A percentile compares a stretch with the other conserved stretches of the same genome.
phyloP scores from a whole-genome alignment of 35 echinoderm and acorn worm species.

The Holothuria glaberrima region DNA sequence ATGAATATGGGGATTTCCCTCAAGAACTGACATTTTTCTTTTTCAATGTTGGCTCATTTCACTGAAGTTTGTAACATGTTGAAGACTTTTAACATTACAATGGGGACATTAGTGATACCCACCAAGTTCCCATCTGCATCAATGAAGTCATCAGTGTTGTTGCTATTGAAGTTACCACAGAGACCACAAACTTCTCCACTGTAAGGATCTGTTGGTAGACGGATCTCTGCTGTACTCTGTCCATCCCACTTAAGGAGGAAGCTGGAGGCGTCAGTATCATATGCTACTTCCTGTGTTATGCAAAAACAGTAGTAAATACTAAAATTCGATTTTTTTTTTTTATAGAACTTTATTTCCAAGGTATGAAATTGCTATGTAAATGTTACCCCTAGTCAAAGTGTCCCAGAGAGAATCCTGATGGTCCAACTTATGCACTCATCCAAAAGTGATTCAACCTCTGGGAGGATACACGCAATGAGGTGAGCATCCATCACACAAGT shows the following conservation, averaged over 20 bases:
- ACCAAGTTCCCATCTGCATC: constrained; percentile 8
- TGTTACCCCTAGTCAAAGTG: too few species aligned
- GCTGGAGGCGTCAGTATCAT: constrained; percentile 16
- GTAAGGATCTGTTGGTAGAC: constrained; percentile 64
- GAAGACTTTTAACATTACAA: too few species aligned
- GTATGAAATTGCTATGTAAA: too few species aligned
- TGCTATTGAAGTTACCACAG: constrained; percentile 87
- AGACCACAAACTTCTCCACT: constrained; percentile 72
- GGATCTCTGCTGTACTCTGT: constrained; percentile 61
- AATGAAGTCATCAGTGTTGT: constrained; percentile 72
- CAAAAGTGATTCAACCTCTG: too few species aligned
- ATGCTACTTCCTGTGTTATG: constrained; percentile 71
- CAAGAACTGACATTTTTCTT: too few species aligned
- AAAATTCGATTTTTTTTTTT: background rate
- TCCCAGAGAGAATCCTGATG: too few species aligned
- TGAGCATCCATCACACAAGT: too few species aligned
- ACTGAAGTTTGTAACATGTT: too few species aligned
- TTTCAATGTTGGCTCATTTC: too few species aligned
- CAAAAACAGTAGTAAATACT: background rate
- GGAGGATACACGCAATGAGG: too few species aligned
- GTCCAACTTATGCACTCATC: too few species aligned
- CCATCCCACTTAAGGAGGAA: constrained; percentile 82
- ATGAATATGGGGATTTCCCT: too few species aligned
- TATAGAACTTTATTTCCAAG: background rate
- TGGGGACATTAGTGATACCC: background rate